These are phyloP conservation scores for Pherbina coryleti DNA, from an alignment of 2,888 invertebrate species.

Conservation along the genomic window DNA sequence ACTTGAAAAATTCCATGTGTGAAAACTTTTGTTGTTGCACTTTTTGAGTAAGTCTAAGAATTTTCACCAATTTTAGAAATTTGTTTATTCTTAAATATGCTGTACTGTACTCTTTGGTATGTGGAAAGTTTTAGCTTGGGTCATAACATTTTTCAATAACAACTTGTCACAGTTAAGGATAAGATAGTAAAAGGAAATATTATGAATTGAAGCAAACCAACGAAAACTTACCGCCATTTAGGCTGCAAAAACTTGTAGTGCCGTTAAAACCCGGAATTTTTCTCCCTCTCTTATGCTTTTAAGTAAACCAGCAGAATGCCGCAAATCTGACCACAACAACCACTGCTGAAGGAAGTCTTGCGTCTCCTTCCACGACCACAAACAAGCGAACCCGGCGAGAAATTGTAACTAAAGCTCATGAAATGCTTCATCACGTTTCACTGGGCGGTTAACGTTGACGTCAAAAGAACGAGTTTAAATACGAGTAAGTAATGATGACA, in stretches of 20 bases:
- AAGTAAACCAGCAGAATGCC: background rate
- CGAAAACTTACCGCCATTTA: constrained; percentile 14
- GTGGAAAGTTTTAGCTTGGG: too few species aligned
- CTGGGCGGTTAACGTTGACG: constrained; percentile 22
- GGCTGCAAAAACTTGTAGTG: background rate
- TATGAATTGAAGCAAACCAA: too few species aligned
- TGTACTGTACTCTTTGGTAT: too few species aligned
- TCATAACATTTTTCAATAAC: too few species aligned
- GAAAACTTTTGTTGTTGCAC: too few species aligned
- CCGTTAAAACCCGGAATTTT: background rate
- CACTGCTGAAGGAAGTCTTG: background rate
- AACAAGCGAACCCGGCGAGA: constrained; percentile 59
- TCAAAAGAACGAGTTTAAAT: background rate
- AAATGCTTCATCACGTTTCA: constrained; percentile 61
- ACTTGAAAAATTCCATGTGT: background rate
- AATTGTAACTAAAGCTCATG: constrained; percentile 64
- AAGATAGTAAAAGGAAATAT: too few species aligned
- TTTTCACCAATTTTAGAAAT: too few species aligned
- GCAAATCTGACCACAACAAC: constrained; percentile 6
- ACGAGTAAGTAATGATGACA: too few species aligned
- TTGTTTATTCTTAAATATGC: too few species aligned
- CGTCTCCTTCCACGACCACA: background rate
- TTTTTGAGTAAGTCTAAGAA: too few species aligned
- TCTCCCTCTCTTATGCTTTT: background rate
- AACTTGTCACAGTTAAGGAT: too few species aligned